Evolutionary conservation across 2,113 vertebrate species (phyloP), one percentile per base, ranked within the genome.

Genomic region (Albula glossodonta): DNA sequence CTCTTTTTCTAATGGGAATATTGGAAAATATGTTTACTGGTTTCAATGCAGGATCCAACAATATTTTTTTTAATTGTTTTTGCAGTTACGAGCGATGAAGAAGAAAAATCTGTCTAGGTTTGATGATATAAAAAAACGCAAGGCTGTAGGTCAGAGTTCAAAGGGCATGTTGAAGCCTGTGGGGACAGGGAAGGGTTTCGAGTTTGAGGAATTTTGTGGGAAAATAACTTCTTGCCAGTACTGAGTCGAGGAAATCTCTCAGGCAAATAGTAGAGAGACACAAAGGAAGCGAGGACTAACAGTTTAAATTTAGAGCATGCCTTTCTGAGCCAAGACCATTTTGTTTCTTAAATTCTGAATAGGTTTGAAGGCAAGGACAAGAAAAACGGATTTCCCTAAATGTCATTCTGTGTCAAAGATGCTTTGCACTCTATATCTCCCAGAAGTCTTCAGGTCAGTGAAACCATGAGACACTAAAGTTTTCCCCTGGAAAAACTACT

Each of bases 251-350:
- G 66, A 50, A 51, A 84, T 11, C 83, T 84, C 63, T 50, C 48
- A 74, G 60, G 49, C 83, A 84, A 84, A 84, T 51, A 84, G 25
- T 57, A 49, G 51, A 83, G 82, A 17, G 83, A 84, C 17, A 52
- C 25, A 84, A n/a, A 84, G 25, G 49, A 84, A 25, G 4, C 79
- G 51, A 49, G 25, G n/a, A 83, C 22, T 25, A 11, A 56, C 19
- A 41, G 9, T 82, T 60, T 83, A 83, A 50, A 80, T 78, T 41
- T 60, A 82, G 52, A 56, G 51, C 22, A 11, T 57, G 22, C 1
- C 49, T 82, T 57, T 57, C n/a, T 53, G 52, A 82, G 81, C 81
- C 81, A 82, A 82, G 17, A 19, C 1, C 22, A 60, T 60, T 12
- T 60, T 0, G 3, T 60, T 60, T 60, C 3, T 77, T 77, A 25